phyloP scores from a whole-genome alignment of 2,113 vertebrate genomes.

The Pelvicachromis taeniatus region DNA sequence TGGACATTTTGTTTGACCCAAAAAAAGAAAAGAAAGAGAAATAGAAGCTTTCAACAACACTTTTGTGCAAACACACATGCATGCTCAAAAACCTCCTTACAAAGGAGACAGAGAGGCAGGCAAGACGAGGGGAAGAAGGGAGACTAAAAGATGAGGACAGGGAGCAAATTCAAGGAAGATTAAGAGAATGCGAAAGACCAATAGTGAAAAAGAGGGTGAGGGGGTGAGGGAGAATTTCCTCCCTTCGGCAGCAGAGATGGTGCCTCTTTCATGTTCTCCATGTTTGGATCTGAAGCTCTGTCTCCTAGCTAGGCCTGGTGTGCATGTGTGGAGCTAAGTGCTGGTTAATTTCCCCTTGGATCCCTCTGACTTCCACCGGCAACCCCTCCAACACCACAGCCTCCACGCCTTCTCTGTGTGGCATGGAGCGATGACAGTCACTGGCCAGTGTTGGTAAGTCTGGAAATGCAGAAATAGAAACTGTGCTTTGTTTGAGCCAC shows the following conservation, averaged over 20 bases:
- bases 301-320: conserved; percentile 59
- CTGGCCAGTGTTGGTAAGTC: not conserved
- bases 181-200: not conserved
- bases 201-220: not conserved
- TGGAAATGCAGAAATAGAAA: not conserved
- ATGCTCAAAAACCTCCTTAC: conserved; percentile 30
- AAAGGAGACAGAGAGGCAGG: not conserved
- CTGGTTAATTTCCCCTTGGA: conserved; percentile 70
- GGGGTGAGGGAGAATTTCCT: conserved; percentile 10
- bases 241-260: conserved; percentile 37
- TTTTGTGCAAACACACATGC: conserved; percentile 15
- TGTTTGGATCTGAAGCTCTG: conserved; percentile 57
- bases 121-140: conserved; percentile 5
- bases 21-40: not conserved
- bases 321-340: conserved; percentile 66
- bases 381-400: not conserved
- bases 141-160: conserved; percentile 47
- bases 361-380: conserved; percentile 25
- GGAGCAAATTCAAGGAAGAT: conserved; percentile 25
- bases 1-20: conserved; percentile 32
- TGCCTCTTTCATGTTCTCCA: conserved; percentile 66
- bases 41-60: not conserved
- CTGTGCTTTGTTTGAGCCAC: not conserved
- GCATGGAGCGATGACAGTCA: not conserved
- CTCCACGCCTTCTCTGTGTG: not conserved